phyloP scores from a whole-genome alignment of 1,140 invertebrate species.

The Anadara kagoshimensis region DNA sequence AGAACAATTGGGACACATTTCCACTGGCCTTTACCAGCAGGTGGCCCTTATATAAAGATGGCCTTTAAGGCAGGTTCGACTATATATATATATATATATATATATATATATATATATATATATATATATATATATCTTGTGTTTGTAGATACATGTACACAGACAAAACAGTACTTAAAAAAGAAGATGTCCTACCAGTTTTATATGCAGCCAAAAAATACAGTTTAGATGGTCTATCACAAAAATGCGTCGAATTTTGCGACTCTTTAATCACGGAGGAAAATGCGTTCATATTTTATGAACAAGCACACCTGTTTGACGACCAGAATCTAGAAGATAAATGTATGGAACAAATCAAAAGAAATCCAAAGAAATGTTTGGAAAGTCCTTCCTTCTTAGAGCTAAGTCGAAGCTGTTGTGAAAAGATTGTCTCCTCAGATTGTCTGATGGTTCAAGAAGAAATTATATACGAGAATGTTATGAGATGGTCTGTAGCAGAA shows the following conservation, averaged over 20 bases:
- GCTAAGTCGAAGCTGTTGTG: background rate
- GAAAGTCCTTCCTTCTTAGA: background rate
- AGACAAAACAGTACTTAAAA: background rate
- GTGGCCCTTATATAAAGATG: no score
- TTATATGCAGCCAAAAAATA: background rate
- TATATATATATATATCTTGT: no score
- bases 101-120: no score
- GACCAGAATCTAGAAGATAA: background rate
- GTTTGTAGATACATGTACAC: constrained; percentile 1
- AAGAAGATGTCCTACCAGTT: background rate
- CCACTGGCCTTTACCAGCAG: no score
- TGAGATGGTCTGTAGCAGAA: background rate
- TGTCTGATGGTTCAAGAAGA: background rate
- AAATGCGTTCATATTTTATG: background rate
- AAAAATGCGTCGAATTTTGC: background rate
- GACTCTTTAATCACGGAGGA: background rate
- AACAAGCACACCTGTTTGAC: background rate
- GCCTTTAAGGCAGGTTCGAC: no score
- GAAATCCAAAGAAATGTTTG: background rate
- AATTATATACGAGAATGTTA: background rate
- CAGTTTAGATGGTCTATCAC: background rate
- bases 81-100: no score
- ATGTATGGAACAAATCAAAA: background rate
- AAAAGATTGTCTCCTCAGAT: background rate
- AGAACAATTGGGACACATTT: no score